Percentiles rank a stretch among this genome's conserved stretches.
phyloP scores from a whole-genome alignment of 2,797 vertebrate genomes.

The Bufotes viridis region DNA sequence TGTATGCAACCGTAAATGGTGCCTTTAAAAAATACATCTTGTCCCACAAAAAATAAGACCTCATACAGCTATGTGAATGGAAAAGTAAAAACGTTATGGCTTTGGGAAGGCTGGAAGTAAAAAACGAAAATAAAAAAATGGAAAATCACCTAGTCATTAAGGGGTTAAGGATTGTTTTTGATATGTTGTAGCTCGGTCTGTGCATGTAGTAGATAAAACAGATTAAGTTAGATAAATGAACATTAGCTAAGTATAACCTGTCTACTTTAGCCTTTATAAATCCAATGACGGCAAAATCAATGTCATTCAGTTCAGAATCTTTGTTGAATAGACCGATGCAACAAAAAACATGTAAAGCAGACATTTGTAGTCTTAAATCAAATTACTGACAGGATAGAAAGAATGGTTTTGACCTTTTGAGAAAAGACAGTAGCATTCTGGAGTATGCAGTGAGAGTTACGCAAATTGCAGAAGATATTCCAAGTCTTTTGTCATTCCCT shows the following conservation, averaged over 20 bases:
- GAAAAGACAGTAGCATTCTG: constrained; percentile 10
- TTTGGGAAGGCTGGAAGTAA: too few relatives aligned
- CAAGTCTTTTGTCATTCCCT: constrained; percentile 51
- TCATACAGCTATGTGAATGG: too few relatives aligned
- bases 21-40: too few relatives aligned
- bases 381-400: neutral
- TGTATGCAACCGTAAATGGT: too few relatives aligned
- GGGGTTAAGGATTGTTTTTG: neutral
- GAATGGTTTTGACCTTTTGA: constrained; percentile 18
- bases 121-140: too few relatives aligned
- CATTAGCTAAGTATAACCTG: neutral
- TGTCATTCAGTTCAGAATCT: neutral
- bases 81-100: too few relatives aligned
- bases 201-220: neutral
- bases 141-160: too few relatives aligned
- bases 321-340: neutral
- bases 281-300: neutral
- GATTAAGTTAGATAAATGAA: neutral
- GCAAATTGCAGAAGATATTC: constrained; percentile 31
- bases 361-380: neutral
- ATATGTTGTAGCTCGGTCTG: neutral
- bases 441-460: neutral
- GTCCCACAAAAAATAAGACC: too few relatives aligned
- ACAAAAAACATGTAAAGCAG: neutral
- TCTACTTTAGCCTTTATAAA: neutral